Percentiles rank a stretch among this genome's conserved stretches.
Conservation (phyloP, 2,797 vertebrate species). For the Echeneis naucrates region DNA sequence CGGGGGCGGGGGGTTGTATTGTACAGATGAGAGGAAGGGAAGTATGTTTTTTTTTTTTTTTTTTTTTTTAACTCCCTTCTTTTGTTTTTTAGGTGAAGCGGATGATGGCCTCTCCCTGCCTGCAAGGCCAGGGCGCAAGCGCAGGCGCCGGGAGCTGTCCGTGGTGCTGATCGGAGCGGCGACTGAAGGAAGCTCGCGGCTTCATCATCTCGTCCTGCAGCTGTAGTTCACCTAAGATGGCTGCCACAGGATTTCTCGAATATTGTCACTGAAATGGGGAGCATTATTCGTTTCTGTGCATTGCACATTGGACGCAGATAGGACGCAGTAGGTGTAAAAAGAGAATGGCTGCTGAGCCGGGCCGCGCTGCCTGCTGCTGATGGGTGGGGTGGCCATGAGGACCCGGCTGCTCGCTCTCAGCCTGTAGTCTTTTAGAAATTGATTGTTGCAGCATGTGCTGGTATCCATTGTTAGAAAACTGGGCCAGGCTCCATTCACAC, state of each 20-base stretch:
- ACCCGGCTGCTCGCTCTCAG: constrained; percentile 16
- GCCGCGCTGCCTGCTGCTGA: neutral
- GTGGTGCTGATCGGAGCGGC: constrained; percentile 75
- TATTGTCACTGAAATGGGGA: constrained; percentile 62
- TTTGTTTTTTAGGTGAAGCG: constrained; percentile 44
- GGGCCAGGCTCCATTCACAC: constrained; percentile 30
- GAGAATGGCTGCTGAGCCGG: constrained; percentile 20
- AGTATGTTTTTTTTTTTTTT: constrained; percentile 38
- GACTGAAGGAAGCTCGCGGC: constrained; percentile 51
- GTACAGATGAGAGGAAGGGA: constrained; percentile 67
- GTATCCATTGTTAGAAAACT: constrained; percentile 33
- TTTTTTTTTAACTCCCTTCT: constrained; percentile 43
- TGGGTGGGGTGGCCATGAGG: constrained; percentile 48
- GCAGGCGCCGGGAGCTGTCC: constrained; percentile 77
- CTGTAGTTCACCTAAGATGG: constrained; percentile 78
- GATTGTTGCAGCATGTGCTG: constrained; percentile 62
- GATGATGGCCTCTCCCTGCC: constrained; percentile 82
- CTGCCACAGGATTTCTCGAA: constrained; percentile 69
- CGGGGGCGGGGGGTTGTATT: constrained; percentile 42
- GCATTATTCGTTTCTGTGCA: constrained; percentile 33
- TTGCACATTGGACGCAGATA: constrained; percentile 29
- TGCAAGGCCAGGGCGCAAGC: constrained; percentile 32
- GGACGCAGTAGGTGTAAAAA: constrained; percentile 21
- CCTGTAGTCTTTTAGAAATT: constrained; percentile 38
- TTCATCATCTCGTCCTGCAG: constrained; percentile 47